Conservation (phyloP, 2,888 invertebrate genomes). For the Lasioglossum villosulum region DNA sequence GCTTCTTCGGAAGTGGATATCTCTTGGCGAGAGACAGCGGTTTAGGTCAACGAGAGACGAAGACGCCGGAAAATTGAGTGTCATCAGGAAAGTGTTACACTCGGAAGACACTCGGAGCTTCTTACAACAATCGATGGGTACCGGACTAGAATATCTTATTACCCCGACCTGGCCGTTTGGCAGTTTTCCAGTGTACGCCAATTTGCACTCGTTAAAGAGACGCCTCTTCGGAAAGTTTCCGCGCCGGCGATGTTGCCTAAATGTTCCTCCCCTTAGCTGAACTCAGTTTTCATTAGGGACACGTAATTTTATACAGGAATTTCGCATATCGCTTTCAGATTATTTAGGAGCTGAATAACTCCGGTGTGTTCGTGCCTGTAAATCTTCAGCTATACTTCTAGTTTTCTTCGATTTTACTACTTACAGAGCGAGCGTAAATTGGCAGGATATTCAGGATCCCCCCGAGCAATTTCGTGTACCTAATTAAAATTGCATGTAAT, state of each 20-base stretch:
- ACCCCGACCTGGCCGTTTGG: constrained; percentile 56
- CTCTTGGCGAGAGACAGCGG: background rate
- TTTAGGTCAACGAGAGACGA: background rate
- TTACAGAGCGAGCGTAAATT: background rate
- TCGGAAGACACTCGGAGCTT: constrained; percentile 29
- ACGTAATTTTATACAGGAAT: constrained; percentile 13
- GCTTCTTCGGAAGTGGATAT: background rate
- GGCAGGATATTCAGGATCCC: background rate
- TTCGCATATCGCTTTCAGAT: constrained; percentile 11
- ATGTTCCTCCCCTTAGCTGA: constrained; percentile 6
- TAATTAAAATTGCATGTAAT: constrained; percentile 1
- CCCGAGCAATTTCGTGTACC: constrained; percentile 1
- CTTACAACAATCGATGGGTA: constrained; percentile 58
- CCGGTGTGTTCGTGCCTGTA: background rate
- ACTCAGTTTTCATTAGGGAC: constrained; percentile 47
- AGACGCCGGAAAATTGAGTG: constrained; percentile 37
- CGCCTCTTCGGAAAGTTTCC: constrained; percentile 43
- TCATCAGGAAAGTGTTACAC: constrained; percentile 40
- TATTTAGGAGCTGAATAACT: constrained; percentile 17
- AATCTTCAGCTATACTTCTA: background rate
- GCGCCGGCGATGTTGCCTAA: constrained; percentile 37
- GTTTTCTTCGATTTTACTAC: background rate
- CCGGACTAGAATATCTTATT: constrained; percentile 59
- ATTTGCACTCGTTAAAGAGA: constrained; percentile 66
- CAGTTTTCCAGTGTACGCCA: constrained; percentile 60